Percentiles rank a stretch among this genome's conserved stretches.
Conservation (phyloP, 1,140 invertebrate genomes). For the Stratiolaelaps scimitus region DNA sequence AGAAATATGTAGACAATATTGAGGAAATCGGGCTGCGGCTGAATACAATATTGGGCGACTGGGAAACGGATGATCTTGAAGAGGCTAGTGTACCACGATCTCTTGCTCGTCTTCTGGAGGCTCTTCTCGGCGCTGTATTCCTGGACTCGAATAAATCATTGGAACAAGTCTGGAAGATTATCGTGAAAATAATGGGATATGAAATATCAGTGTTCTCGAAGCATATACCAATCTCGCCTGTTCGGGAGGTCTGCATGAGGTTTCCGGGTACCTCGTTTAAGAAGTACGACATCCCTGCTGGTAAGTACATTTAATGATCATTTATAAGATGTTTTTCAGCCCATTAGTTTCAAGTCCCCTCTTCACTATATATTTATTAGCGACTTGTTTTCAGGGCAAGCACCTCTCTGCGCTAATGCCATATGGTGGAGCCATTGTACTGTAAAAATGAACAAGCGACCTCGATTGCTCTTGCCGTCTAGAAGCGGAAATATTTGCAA, state of each 20-base stretch:
- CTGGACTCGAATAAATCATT: slow-evolving; percentile 68
- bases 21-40: slow-evolving; percentile 20
- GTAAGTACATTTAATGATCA: too few relatives aligned
- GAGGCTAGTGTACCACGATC: slow-evolving; percentile 77
- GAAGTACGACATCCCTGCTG: background rate
- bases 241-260: background rate
- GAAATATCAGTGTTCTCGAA: slow-evolving; percentile 14
- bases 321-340: too few relatives aligned
- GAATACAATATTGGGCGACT: slow-evolving; percentile 34
- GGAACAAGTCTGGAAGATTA: slow-evolving; percentile 63
- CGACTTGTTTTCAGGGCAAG: too few relatives aligned
- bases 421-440: too few relatives aligned
- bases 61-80: slow-evolving; percentile 50
- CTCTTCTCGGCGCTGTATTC: slow-evolving; percentile 77
- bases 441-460: too few relatives aligned
- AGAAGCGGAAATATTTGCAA: too few relatives aligned
- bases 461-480: too few relatives aligned
- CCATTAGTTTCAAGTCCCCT: too few relatives aligned
- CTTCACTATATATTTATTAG: too few relatives aligned
- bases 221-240: slow-evolving; percentile 7
- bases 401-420: too few relatives aligned
- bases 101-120: slow-evolving; percentile 87
- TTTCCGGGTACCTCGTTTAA: slow-evolving; percentile 10
- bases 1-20: slow-evolving; percentile 20
- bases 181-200: slow-evolving; percentile 24